Base-by-base conservation (phyloP, 2,888 invertebrate genomes). In the Conus canariensis region DNA sequence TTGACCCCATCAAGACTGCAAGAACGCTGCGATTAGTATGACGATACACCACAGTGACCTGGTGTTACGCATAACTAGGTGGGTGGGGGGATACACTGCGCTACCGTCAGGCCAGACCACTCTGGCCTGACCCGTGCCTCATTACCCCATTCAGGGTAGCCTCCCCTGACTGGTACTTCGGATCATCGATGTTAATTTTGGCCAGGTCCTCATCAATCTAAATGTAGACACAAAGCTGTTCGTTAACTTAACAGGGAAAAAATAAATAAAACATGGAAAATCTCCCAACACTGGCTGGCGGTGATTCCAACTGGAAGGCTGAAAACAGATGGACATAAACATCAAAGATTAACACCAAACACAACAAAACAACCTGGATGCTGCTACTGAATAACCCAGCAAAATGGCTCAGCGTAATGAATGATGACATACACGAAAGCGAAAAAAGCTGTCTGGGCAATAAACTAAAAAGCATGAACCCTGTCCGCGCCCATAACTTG, bases 121-220 rank as follows among this genome's bases (percentile, higher is more conserved):
- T 77, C 88, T 82, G 67, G 8, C 67, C 30, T 80, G 25, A 64
- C 88, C 67, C 70, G 86, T 67, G 86, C 87, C 25, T 45, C 60
- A 85, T 93, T 93, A 93, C 95, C 92, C 94, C 94, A 90, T 94
- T 94, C 77, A 95, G 93, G 30, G 94, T 93, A 77, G 93, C 94
- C 88, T 95, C 95, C 80, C 93, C 93, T 89, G 94, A 93, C 85
- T 93, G 93, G 92, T 95, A 96, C 91, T 95, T 95, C 67, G 96
- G 96, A 90, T 96, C 96, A 93, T 96, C 96, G 90, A 96, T 94
- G 93, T 96, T 96, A 91, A 96, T 96, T 92, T 96, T 96, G 91
- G 96, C 96, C 92, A 96, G 92, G 93, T 96, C 96, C 92, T 96
- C 96, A 91, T 96, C 96, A 93, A 96, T 96, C 96, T 96, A 95